Evolutionary conservation across 2,797 vertebrate species (phyloP).

Genomic region (Sitta carolinensis): DNA sequence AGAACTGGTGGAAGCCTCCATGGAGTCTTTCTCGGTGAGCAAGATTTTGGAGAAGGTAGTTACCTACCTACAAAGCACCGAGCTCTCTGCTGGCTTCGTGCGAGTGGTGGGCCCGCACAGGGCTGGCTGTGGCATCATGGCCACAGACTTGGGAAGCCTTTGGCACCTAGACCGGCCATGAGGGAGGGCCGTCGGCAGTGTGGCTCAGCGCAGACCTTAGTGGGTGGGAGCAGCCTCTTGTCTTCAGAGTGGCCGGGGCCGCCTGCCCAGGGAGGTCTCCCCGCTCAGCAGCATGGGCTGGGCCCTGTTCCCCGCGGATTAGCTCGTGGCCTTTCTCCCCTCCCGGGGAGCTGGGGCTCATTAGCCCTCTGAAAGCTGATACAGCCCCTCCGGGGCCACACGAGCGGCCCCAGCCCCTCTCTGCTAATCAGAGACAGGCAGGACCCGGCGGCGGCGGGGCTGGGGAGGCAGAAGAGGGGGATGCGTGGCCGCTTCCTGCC

Average conservation of each 20-base stretch:
- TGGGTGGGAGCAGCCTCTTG: neutral
- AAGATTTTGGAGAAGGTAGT: neutral
- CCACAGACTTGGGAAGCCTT: neutral
- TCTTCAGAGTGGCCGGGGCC: neutral
- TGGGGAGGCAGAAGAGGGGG: neutral
- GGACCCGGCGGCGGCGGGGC: neutral
- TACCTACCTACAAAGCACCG: neutral
- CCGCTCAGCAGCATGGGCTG: neutral
- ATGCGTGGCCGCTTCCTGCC: neutral
- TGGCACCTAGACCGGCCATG: neutral
- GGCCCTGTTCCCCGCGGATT: neutral
- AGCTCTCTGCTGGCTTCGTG: neutral
- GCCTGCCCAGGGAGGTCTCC: neutral
- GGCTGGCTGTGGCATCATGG: neutral
- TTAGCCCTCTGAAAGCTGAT: conserved; percentile 51
- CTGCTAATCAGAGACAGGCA: conserved; percentile 55
- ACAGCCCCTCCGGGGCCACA: neutral
- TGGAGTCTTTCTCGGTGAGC: neutral
- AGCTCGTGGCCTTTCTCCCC: neutral
- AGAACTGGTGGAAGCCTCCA: neutral
- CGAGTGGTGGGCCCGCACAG: neutral
- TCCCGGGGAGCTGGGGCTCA: conserved; percentile 9
- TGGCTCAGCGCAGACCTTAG: fast-evolving
- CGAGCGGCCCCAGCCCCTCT: neutral
- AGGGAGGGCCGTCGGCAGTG: neutral